Evolutionary conservation across 2,797 vertebrate species (phyloP), one percentile per base, ranked within the genome.

Genomic region (Aldrovandia affinis): DNA sequence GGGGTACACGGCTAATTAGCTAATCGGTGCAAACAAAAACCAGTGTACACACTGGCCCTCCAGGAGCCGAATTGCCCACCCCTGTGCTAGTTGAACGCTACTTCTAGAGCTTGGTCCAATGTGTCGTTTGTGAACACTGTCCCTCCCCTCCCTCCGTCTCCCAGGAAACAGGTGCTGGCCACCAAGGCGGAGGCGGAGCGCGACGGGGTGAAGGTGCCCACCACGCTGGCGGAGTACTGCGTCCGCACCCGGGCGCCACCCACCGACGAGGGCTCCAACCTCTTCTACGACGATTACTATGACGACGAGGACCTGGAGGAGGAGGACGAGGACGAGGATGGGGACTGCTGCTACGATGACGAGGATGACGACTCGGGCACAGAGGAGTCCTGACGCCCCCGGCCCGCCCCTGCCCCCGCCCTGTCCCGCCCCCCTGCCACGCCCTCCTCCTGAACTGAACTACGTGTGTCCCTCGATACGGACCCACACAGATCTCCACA

Each of bases 281-380:
- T 99, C 80, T 95, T 99, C 88, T 99, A 99, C 0, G 98, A 99
- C 0, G 97, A 99, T 93, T 97, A 98, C 92, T 99, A 98, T 0
- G 97, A 99, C 14, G 98, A 99, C 0, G 97, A 97, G 25, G 96
- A 97, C 86, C 94, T 96, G 87, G 97, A 98, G 0, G 97, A 96
- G 0, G 95, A 96, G 42, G 93, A 93, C 39, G 97, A 97, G 0
- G 96, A 96, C 0, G 90, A 94, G 20, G 91, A 93, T 1, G 96
- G 92, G 85, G 96, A 97, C 83, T 96, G 95, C 63, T 97, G 97
- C 0, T 97, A 96, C 81, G 97, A 96, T 81, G 97, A 97, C 0
- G 96, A 97, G 0, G n/a, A n/a, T n/a, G 96, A 97, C 3, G 97
- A 98, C 94, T 99, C 98, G 0, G 97, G 98, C 90, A 96, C 96